Percentiles rank a stretch among this genome's conserved stretches.
phyloP scores from a whole-genome alignment of 2,113 vertebrate species.

The Ochotona curzoniae region DNA sequence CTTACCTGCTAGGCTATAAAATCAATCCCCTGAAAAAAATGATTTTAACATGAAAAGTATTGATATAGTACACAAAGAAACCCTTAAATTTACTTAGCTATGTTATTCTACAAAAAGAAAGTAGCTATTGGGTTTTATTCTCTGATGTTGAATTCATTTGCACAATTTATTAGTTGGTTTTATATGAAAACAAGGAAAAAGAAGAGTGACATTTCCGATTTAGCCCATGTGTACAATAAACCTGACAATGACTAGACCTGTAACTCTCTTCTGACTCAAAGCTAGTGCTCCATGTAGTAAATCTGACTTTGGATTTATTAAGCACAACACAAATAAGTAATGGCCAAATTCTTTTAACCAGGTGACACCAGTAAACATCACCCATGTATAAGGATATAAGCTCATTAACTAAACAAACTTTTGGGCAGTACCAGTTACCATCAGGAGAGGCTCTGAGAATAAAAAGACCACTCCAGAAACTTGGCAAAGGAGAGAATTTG shows the following conservation, averaged over 20 bases:
- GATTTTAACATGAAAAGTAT: slow-evolving; percentile 58
- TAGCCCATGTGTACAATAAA: slow-evolving; percentile 3
- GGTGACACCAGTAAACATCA: neutral
- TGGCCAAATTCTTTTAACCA: neutral
- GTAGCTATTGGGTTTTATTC: slow-evolving; percentile 5
- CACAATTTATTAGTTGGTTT: neutral
- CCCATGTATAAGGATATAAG: neutral
- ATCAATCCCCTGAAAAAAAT: neutral
- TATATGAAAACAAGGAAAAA: neutral
- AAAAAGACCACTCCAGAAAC: neutral
- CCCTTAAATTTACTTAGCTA: slow-evolving; percentile 32
- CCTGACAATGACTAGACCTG: neutral
- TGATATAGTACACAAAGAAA: slow-evolving; percentile 43
- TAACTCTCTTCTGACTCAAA: neutral
- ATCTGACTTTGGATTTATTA: slow-evolving; percentile 33
- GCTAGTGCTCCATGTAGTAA: neutral
- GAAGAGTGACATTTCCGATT: slow-evolving; percentile 32
- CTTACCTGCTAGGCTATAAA: too few species aligned
- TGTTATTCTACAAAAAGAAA: slow-evolving; percentile 29
- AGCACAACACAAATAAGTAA: neutral
- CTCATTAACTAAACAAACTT: neutral
- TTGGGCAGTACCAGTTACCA: neutral
- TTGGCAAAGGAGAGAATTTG: neutral
- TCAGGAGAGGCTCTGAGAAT: neutral
- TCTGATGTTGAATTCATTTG: slow-evolving; percentile 39